Conservation (phyloP, 2,888 invertebrate species). For the Drosophila kanekoi region DNA sequence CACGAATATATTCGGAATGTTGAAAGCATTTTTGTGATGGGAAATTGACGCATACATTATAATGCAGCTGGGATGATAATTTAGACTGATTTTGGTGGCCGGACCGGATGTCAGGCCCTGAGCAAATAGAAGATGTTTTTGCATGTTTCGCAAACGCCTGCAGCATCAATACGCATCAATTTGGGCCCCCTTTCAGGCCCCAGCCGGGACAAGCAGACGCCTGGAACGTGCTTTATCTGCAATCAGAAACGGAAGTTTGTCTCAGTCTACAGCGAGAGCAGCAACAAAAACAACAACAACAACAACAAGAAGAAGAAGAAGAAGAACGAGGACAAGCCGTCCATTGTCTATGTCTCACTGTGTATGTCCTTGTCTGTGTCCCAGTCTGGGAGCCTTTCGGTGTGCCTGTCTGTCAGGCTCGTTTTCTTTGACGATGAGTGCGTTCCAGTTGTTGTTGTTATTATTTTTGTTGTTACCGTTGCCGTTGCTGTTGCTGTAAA, state of each 20-base stretch:
- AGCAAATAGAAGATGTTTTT: constrained; percentile 70
- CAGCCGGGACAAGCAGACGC: constrained; percentile 45
- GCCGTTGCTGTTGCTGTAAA: constrained; percentile 34
- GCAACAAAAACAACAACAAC: constrained; percentile 23
- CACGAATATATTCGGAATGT: not conserved
- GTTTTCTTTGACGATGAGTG: constrained; percentile 63
- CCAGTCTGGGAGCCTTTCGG: constrained; percentile 12
- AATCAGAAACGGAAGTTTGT: constrained; percentile 79
- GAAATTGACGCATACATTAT: not conserved
- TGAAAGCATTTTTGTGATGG: no score
- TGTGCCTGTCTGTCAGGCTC: constrained; percentile 36
- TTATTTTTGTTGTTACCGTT: constrained; percentile 20
- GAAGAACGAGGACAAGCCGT: constrained; percentile 21
- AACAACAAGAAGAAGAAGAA: no score
- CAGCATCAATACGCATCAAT: constrained; percentile 79
- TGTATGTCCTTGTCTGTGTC: constrained; percentile 21
- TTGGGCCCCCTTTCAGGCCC: constrained; percentile 14
- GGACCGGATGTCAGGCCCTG: constrained; percentile 57
- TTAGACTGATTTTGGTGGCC: constrained; percentile 32
- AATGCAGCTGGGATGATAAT: constrained; percentile 32
- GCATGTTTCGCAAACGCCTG: constrained; percentile 62
- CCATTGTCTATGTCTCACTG: constrained; percentile 40
- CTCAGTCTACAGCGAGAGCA: constrained; percentile 40
- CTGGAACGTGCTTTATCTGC: constrained; percentile 80
- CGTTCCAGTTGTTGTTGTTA: constrained; percentile 32